Base-by-base conservation (phyloP, 2,888 invertebrate species). In the Platycheirus albimanus region DNA sequence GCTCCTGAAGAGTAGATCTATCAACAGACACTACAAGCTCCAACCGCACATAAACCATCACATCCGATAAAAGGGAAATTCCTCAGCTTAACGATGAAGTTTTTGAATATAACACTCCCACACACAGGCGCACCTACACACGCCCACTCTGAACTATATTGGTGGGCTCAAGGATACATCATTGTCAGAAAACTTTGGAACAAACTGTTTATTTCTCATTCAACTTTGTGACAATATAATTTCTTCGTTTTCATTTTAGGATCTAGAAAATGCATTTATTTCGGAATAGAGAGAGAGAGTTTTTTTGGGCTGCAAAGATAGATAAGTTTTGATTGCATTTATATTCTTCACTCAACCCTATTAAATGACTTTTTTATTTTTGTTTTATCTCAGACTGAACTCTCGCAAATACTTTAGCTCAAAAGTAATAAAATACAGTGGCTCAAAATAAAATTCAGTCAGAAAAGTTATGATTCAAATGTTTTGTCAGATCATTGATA, bases 191-290 rank as follows among this genome's bases (percentile, higher is more conserved):
- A 77, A 77, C 71, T 71, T 77, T 63, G 24, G 64, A 64, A 56
- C 56, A 71, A 64, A 64, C 41, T 77, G 64, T 58, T 49, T 64
- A 64, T 77, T 36, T 56, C 54, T 71, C 41, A 70, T 70, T 20
- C 41, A 77, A 77, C 70, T 77, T 64, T 77, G 47, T 47, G 63
- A 70, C 54, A 56, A 71, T 64, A 41, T 64, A 64, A 77, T 71
- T 64, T 63, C 47, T 54, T 49, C 30, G 63, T 33, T 52, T 54
- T 54, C 36, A 24, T 69, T 76, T 38, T 30, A 41, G 24, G 6
- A 58, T 7, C 2, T 36, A 20, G 47, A 54, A 63, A 41, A 61
- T 71, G 47, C 58, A 58, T 28, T 61, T 11, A 36, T 61, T 61
- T 54, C 20, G 13, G 19, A 24, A 38, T 24, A 13, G 30, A 41